Evolutionary conservation across 2,797 vertebrate species (phyloP), one percentile per base, ranked within the genome.

Genomic region (Pelobates cultripes): DNA sequence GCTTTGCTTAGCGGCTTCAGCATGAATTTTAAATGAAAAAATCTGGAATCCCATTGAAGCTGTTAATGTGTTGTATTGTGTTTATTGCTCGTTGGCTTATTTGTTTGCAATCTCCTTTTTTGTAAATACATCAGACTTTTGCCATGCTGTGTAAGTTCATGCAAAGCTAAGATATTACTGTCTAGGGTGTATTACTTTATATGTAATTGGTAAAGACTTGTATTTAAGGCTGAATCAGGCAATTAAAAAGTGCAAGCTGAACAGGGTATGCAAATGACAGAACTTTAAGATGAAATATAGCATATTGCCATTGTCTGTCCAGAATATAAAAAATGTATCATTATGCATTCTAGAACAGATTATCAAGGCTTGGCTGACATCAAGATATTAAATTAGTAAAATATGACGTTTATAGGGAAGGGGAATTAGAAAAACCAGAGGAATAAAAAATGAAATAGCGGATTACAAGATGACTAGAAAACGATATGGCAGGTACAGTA

Each of bases 131-230:
- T 66, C 64, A 84, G 67, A 75, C 77, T 75, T 71, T 67, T 75
- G 57, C 53, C 81, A 76, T 75, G 77, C 82, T 79, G 82, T 73
- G 82, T 47, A 64, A 55, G 57, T 79, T 71, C 77, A 78, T 71
- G 78, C 72, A 71, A 66, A 84, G 70, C 67, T 13, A 17, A 45
- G 43, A 63, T 71, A 84, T 75, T 53, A 12, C 77, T 55, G 73
- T 72, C 73, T 84, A 14, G 82, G 82, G 82, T 84, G 67, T 76
- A 84, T 84, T 84, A 68, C 82, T 79, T 84, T 75, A 84, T 69
- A 70, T 76, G 68, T 84, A 84, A 84, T 84, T 79, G 77, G 82
- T 66, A 74, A 63, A 78, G 81, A 53, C 70, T 78, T 79, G 77
- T 79, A 84, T 75, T 84, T 84, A 71, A 84, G 57, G 67, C 67